A percentile compares a stretch with the other conserved stretches of the same genome.
These are phyloP conservation scores for Amblyraja radiata DNA, from an alignment of 2,797 vertebrate species.

Conservation along the genomic window DNA sequence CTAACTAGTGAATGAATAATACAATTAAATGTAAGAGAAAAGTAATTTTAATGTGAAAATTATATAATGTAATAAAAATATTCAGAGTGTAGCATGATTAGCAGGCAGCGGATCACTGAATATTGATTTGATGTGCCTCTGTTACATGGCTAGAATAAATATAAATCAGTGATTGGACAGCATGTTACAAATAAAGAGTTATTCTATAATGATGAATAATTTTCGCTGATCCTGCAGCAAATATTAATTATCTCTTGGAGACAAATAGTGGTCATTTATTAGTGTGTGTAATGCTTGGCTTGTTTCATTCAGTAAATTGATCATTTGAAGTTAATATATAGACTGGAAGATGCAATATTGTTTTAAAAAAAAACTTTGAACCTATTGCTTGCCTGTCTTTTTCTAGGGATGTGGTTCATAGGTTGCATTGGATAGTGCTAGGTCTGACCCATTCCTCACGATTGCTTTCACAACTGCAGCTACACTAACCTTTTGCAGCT, in stretches of 20 bases:
- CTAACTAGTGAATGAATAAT: constrained; percentile 18
- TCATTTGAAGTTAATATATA: neutral
- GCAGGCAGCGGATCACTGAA: neutral
- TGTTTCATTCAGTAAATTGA: neutral
- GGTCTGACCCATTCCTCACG: too few relatives aligned
- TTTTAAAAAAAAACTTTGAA: neutral
- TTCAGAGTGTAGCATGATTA: constrained; percentile 3
- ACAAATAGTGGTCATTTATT: neutral
- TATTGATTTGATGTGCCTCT: neutral
- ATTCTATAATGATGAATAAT: constrained; percentile 11
- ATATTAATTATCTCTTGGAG: neutral
- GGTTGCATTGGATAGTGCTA: neutral
- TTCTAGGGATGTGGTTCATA: neutral
- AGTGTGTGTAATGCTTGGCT: neutral
- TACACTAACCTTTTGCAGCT: too few relatives aligned
- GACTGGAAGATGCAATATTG: neutral
- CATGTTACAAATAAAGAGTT: constrained; percentile 23
- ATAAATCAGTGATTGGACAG: constrained; percentile 18
- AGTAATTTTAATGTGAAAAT: neutral
- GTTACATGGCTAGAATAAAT: neutral
- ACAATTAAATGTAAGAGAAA: neutral
- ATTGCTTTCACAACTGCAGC: too few relatives aligned
- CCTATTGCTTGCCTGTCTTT: neutral
- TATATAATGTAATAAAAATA: constrained; percentile 31
- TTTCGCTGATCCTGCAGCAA: neutral